Base-by-base conservation (phyloP, 2,888 invertebrate genomes). In the Acholoe squamosa region DNA sequence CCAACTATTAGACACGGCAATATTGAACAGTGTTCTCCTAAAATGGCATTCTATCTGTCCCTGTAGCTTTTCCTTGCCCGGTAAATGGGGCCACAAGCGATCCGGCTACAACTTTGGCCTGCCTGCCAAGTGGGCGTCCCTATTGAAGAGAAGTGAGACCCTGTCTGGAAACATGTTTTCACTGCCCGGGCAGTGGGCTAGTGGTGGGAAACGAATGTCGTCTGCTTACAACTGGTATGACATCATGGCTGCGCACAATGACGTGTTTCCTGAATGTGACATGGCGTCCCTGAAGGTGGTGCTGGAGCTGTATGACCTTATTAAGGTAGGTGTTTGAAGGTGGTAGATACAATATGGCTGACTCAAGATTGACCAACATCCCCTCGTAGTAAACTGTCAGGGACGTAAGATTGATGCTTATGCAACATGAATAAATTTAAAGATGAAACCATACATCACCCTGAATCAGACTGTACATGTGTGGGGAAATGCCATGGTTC, bases 81-180 rank as follows among this genome's bases (percentile, higher is more conserved):
- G 80, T 14, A 80, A 80, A 43, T 80, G 80, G 80, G 80, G 80
- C 19, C 80, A 80, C 80, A 80, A 80, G 43, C 80, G 80, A 31
- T 25, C 76, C 7, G 16, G 25, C 76, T 76, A 7, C 31, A 76
- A 76, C 14, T 76, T 76, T 31, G 25, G 25, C 25, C 31, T 76
- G 28, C 76, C 76, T 28, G 76, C 28, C 7, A 76, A 31, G 5
- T 76, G 76, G 76, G 76, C 25, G 25, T 76, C 76, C 5, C 14
- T 31, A 3, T 0, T 31, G 28, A 76, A 76, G 31, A 22, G 76
- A 28, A 16, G 10, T 31, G 31, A 22, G 1, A 0, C 33, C 22
- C n/a, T n/a, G n/a, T n/a, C n/a, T n/a, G 71, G 71, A 25, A n/a
- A 28, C 28, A 16, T 10, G 19, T 43, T 80, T 43, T 34, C 80